A percentile compares a stretch with the other conserved stretches of the same genome.
phyloP scores from a whole-genome alignment of 35 echinoderm and acorn worm species.

The Ophiothrix spiculata region DNA sequence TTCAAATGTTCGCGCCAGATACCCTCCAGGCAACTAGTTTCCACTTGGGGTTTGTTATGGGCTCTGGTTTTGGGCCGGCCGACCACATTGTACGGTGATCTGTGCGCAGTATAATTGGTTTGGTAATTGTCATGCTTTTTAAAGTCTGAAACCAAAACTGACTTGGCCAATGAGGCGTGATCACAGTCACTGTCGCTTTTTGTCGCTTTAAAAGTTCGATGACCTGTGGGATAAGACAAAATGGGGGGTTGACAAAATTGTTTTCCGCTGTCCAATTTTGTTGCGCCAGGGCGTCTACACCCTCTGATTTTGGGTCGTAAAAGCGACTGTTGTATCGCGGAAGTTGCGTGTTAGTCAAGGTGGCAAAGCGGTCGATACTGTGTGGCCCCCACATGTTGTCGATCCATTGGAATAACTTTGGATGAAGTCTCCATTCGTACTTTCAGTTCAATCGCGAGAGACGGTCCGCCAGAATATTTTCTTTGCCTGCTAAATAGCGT shows the following conservation, averaged over 20 bases:
- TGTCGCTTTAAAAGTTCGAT: conserved; percentile 15
- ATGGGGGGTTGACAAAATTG: conserved; percentile 58
- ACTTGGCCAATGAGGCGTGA: conserved; percentile 30
- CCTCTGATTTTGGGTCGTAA: conserved; percentile 10
- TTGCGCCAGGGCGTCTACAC: conserved; percentile 49
- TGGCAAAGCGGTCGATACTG: conserved; percentile 49
- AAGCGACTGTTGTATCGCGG: conserved; percentile 48
- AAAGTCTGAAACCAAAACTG: conserved; percentile 40
- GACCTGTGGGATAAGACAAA: conserved; percentile 36
- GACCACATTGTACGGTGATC: neutral
- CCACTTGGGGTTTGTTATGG: conserved; percentile 24
- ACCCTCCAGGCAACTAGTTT: conserved; percentile 47
- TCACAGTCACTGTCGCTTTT: conserved; percentile 31
- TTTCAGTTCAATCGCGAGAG: conserved; percentile 28
- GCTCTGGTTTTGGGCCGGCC: conserved; percentile 13
- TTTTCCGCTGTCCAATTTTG: conserved; percentile 43
- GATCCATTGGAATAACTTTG: conserved; percentile 11
- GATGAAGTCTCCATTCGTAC: conserved; percentile 43
- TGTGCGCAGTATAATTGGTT: neutral
- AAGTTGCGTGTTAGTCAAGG: conserved; percentile 33
- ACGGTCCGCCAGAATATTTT: conserved; percentile 8
- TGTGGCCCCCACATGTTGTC: conserved; percentile 46
- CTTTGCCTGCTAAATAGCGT: conserved; percentile 27
- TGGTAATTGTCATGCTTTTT: neutral
- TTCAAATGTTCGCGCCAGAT: conserved; percentile 30